Evolutionary conservation across 2,113 vertebrate species (phyloP).

Genomic region (Podarcis raffonei): DNA sequence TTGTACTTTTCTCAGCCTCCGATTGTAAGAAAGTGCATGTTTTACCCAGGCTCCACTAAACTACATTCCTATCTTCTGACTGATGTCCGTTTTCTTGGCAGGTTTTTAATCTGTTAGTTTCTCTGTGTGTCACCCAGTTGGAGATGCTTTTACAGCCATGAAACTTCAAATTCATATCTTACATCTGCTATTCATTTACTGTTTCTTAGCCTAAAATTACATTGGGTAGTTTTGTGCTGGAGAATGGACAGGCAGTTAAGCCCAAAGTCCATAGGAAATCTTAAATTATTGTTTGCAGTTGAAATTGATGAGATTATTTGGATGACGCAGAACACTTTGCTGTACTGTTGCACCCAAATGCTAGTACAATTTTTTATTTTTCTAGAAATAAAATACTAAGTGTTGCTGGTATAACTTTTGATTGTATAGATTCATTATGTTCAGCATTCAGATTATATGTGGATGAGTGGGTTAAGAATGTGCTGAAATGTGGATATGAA

Average conservation of each 20-base stretch:
- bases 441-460: not conserved
- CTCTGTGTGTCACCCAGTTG: conserved; percentile 2
- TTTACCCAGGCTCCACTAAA: conserved; percentile 30
- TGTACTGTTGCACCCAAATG: not conserved
- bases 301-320: not conserved
- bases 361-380: not conserved
- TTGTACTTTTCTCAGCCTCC: conserved; percentile 18
- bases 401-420: not conserved
- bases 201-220: not conserved
- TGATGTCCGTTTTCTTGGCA: conserved; percentile 50
- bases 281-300: not conserved
- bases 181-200: conserved; percentile 16
- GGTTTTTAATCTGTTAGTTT: conserved; percentile 53
- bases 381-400: not conserved
- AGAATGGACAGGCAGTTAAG: conserved; percentile 14
- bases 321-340: conserved; percentile 16
- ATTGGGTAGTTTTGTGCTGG: conserved; percentile 28
- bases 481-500: not conserved
- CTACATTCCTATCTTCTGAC: conserved; percentile 58
- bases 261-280: conserved; percentile 16
- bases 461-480: not conserved
- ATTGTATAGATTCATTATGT: not conserved
- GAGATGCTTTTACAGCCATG: conserved; percentile 23
- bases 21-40: conserved; percentile 34
- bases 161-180: conserved; percentile 1